phyloP scores from a whole-genome alignment of 2,113 vertebrate genomes.

The Rhea americana region DNA sequence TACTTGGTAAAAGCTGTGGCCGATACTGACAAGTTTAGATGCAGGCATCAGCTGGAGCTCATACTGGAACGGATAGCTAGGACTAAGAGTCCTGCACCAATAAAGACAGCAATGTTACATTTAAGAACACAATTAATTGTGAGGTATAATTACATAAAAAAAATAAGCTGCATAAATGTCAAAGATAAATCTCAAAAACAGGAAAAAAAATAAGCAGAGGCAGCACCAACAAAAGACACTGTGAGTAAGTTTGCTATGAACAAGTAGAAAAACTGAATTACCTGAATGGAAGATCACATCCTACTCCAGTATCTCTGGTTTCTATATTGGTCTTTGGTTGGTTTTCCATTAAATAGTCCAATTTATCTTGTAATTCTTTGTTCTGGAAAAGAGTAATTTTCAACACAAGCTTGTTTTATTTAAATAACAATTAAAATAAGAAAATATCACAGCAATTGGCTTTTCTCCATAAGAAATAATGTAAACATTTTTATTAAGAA shows the following conservation, averaged over 20 bases:
- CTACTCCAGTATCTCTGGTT: conserved; percentile 88
- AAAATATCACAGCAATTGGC: conserved; percentile 5
- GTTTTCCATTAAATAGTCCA: conserved; percentile 90
- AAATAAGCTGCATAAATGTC: background rate
- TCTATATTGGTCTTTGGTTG: conserved; percentile 80
- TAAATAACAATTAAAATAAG: background rate
- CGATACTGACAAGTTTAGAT: background rate
- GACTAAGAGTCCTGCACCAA: background rate
- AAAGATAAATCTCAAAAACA: background rate
- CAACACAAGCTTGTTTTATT: background rate
- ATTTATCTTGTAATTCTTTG: conserved; percentile 95
- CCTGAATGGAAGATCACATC: conserved; percentile 87
- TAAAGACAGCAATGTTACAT: background rate
- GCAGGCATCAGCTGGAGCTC: background rate
- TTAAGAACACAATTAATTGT: background rate
- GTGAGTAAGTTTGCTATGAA: background rate
- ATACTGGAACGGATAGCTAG: background rate
- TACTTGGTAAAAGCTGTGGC: background rate
- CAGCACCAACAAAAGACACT: background rate
- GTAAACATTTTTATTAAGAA: background rate
- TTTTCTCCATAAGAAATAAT: background rate
- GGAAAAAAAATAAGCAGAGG: conserved; percentile 30
- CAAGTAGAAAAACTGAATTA: conserved; percentile 71
- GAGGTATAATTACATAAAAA: background rate
- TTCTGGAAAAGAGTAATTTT: conserved; percentile 81